Percentiles rank a stretch among this genome's conserved stretches.
Conservation (phyloP, 2,888 invertebrate genomes). For the Yponomeuta sedellus region DNA sequence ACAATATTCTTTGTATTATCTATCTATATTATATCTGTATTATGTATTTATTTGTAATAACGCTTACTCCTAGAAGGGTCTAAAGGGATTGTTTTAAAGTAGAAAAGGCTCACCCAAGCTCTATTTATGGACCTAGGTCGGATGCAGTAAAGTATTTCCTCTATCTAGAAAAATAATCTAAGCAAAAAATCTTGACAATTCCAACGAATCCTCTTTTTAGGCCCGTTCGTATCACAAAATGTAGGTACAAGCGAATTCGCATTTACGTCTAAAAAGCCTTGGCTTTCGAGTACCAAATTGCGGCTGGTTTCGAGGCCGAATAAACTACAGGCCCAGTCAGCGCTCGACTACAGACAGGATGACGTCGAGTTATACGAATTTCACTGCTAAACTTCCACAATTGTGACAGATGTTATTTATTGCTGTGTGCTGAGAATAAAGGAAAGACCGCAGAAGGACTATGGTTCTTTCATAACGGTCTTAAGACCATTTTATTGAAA, state of each 20-base stretch:
- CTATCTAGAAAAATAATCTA: too few species aligned
- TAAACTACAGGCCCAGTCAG: conserved; percentile 8
- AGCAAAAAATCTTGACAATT: too few species aligned
- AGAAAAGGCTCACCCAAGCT: too few species aligned
- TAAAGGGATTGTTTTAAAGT: too few species aligned
- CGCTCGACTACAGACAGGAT: not conserved
- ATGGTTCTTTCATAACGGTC: not conserved
- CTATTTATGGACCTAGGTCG: too few species aligned
- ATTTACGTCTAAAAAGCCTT: not conserved
- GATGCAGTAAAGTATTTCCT: too few species aligned
- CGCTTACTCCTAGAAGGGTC: too few species aligned
- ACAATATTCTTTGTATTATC: too few species aligned
- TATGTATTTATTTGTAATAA: too few species aligned
- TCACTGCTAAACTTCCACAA: conserved; percentile 12
- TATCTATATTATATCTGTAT: too few species aligned
- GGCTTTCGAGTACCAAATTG: not conserved
- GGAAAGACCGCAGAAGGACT: not conserved
- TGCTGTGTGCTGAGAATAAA: conserved; percentile 16
- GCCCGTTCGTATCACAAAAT: not conserved
- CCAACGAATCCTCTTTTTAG: too few species aligned
- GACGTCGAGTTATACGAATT: conserved; percentile 8
- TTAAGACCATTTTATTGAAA: too few species aligned
- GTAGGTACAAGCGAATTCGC: not conserved
- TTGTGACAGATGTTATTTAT: conserved; percentile 36
- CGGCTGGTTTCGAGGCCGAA: not conserved